phyloP scores from a whole-genome alignment of 1,140 invertebrate genomes.

The Cydia strobilella region DNA sequence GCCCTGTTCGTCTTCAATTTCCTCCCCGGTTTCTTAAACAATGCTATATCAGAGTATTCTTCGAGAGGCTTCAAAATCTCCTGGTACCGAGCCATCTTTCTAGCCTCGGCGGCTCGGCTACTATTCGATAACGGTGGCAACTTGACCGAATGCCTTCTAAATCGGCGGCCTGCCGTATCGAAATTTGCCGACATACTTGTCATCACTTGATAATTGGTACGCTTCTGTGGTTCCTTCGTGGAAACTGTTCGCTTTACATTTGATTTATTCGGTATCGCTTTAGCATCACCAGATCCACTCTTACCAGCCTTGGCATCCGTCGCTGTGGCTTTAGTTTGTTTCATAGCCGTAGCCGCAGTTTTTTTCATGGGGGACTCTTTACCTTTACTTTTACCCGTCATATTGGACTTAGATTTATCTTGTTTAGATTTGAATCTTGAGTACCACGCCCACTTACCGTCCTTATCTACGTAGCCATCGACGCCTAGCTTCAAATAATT shows the following conservation, averaged over 20 bases:
- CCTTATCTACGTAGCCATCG: slow-evolving; percentile 71
- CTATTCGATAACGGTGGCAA: slow-evolving; percentile 18
- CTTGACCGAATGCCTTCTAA: not conserved
- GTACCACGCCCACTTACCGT: slow-evolving; percentile 71
- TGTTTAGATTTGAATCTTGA: slow-evolving; percentile 43
- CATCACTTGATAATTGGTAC: not conserved
- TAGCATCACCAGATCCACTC: slow-evolving; percentile 34
- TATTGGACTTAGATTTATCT: slow-evolving; percentile 46
- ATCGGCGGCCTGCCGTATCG: not conserved
- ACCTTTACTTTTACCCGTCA: not conserved
- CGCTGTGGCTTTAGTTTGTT: slow-evolving; percentile 34
- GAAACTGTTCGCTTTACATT: not conserved
- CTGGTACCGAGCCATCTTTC: slow-evolving; percentile 58
- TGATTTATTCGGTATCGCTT: slow-evolving; percentile 34
- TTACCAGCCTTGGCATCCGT: slow-evolving; percentile 34
- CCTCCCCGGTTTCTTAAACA: slow-evolving; percentile 37
- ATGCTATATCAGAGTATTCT: slow-evolving; percentile 54
- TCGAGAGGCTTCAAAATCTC: slow-evolving; percentile 64
- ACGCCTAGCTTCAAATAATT: slow-evolving; percentile 60
- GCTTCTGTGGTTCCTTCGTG: not conserved
- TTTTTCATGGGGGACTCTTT: not conserved
- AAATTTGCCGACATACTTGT: not conserved
- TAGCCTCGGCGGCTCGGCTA: slow-evolving; percentile 43
- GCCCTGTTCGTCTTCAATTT: slow-evolving; percentile 60
- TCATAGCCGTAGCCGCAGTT: not conserved